Percentiles rank a stretch among this genome's conserved stretches.
These are phyloP conservation scores for Siphamia tubifer DNA, from an alignment of 2,113 vertebrate genomes.

Conservation along the genomic window DNA sequence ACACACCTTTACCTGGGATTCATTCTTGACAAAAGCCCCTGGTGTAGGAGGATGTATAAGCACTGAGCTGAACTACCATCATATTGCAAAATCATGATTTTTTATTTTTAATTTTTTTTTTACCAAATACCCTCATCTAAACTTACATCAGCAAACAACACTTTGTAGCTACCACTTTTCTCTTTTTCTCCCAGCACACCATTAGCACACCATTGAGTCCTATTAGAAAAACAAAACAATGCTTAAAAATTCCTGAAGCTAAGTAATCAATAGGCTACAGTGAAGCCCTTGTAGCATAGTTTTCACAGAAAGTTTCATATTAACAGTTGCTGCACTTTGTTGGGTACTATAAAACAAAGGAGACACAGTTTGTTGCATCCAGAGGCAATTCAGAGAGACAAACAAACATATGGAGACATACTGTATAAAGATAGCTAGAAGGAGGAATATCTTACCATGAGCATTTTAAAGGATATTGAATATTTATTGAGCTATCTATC, in stretches of 20 bases:
- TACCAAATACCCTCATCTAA: background rate
- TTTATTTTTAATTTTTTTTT: too few relatives aligned
- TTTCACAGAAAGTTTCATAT: background rate
- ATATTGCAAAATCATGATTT: slow-evolving; percentile 30
- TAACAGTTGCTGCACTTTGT: background rate
- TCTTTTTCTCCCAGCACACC: background rate
- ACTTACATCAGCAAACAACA: slow-evolving; percentile 12
- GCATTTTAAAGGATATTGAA: background rate
- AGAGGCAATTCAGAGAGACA: slow-evolving; percentile 15
- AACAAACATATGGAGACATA: too few relatives aligned
- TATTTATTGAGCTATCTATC: background rate
- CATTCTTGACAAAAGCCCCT: slow-evolving; percentile 19
- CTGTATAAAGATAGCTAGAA: too few relatives aligned
- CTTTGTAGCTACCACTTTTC: background rate
- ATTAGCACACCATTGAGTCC: slow-evolving; percentile 3
- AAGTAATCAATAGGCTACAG: slow-evolving; percentile 35
- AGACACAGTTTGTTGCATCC: background rate
- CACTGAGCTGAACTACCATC: slow-evolving; percentile 6
- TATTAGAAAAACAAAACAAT: slow-evolving; percentile 24
- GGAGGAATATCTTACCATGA: too few relatives aligned
- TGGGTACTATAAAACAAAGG: background rate
- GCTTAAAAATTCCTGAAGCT: slow-evolving; percentile 21
- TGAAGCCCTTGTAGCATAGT: background rate
- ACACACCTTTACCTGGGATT: background rate
- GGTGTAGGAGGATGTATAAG: slow-evolving; percentile 20